Percentiles rank a stretch among this genome's conserved stretches.
phyloP scores from a whole-genome alignment of 2,113 vertebrate species.

The Phrynosoma platyrhinos region DNA sequence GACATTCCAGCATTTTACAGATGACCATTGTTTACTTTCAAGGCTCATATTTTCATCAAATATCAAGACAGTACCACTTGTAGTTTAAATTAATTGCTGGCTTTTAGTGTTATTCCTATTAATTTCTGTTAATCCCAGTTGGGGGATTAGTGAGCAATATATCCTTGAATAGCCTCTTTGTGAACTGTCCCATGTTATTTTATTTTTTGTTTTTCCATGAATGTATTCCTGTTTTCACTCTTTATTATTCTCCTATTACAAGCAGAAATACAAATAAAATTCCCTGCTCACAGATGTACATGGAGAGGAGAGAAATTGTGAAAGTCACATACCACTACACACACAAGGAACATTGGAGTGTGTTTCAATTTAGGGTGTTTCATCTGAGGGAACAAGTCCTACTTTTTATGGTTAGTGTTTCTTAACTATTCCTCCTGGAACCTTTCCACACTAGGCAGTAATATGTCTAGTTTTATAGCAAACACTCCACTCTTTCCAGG shows the following conservation, averaged over 20 bases:
- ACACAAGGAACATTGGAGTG: not conserved
- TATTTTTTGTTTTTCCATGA: not conserved
- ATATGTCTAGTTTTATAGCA: too few relatives aligned
- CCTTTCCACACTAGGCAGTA: too few relatives aligned
- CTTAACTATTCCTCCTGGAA: too few relatives aligned
- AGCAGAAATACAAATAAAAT: not conserved
- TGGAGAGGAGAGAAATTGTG: not conserved
- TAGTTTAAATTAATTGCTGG: not conserved
- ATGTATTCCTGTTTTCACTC: not conserved
- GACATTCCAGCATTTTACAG: not conserved
- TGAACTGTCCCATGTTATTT: too few relatives aligned
- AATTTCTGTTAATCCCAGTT: not conserved
- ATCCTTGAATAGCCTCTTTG: not conserved
- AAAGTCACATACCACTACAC: not conserved
- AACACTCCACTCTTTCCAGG: too few relatives aligned
- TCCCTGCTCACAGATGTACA: not conserved
- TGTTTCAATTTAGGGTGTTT: not conserved
- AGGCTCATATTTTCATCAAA: not conserved
- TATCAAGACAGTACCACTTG: not conserved
- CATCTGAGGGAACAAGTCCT: too few relatives aligned
- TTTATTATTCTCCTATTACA: not conserved
- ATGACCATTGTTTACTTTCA: not conserved
- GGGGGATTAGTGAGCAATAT: not conserved
- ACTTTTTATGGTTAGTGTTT: too few relatives aligned
- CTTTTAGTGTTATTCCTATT: not conserved